Evolutionary conservation across 2,113 vertebrate genomes (phyloP), one percentile per base, ranked within the genome.

Genomic region (Suricata suricatta): DNA sequence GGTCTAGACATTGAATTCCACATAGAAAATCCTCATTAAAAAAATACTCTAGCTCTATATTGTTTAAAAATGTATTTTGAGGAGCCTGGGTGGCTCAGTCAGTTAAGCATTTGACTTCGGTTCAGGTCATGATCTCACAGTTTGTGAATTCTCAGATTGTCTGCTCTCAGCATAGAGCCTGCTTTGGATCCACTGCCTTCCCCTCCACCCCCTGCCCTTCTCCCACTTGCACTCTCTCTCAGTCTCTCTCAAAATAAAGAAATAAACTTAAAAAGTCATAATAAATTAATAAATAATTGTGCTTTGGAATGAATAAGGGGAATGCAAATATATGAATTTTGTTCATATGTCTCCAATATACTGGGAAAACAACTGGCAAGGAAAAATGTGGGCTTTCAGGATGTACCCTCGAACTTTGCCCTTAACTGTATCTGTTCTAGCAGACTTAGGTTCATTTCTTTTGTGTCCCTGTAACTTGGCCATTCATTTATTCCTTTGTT

Each of bases 401-500:
- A 84, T 66, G 60, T 35, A 38, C 16, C 69, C 35, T 68, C 35
- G 57, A 12, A 76, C 2, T n/a, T 57, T 68, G 44, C 10, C n/a
- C 57, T 76, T 35, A 57, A 35, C 0, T 86, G 1, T 12, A 29
- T 68, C 35, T 47, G 17, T 81, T 41, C 64, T n/a, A 81, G 50
- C 21, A 79, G 63, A 63, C 33, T 80, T 38, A 69, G 6, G 35
- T 27, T 92, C 74, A 87, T 14, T 72, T 86, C 33, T 50, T 86
- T 80, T 21, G 71, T 19, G 7, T 50, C 14, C 25, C 41, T 52
- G 10, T 92, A 71, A 72, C 12, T 60, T 33, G 63, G n/a, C 54
- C n/a, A 71, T 72, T 92, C 4, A 81, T 80, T 92, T 29, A 79
- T 90, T 85, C 33, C 69, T 90, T 60, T 95, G 57, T 87, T 87